phyloP scores from a whole-genome alignment of 1,140 invertebrate genomes.

The Camponotus pennsylvanicus region DNA sequence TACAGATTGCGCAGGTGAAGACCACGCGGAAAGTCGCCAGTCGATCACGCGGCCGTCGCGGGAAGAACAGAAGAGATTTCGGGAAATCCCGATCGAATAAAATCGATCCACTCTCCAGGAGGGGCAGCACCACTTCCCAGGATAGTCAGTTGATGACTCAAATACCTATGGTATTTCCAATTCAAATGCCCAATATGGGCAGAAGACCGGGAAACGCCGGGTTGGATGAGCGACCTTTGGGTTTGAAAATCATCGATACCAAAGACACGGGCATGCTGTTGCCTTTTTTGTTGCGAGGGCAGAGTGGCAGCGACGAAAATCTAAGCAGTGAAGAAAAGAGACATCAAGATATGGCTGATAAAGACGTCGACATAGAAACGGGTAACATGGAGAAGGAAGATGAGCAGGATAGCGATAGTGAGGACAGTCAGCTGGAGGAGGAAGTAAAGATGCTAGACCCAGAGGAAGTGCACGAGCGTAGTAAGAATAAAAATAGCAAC shows the following conservation, averaged over 20 bases:
- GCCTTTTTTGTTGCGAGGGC: constrained; percentile 85
- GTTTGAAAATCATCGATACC: constrained; percentile 86
- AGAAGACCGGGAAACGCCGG: constrained; percentile 86
- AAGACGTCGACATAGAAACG: constrained; percentile 86
- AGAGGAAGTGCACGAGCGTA: constrained; percentile 74
- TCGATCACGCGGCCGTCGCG: constrained; percentile 79
- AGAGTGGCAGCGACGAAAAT: constrained; percentile 86
- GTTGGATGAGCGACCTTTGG: constrained; percentile 83
- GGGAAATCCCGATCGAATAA: constrained; percentile 81
- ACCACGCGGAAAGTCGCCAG: constrained; percentile 88
- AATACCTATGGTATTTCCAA: constrained; percentile 76
- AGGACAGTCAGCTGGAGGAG: constrained; percentile 86
- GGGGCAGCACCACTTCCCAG: constrained; percentile 92
- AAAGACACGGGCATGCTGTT: constrained; percentile 87
- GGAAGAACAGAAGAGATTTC: constrained; percentile 78
- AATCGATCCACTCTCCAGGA: constrained; percentile 85
- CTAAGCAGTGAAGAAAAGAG: constrained; percentile 84
- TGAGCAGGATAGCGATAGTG: constrained; percentile 83
- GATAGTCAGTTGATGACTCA: constrained; percentile 90
- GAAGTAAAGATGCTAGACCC: constrained; percentile 81
- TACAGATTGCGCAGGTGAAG: constrained; percentile 93
- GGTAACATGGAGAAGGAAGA: constrained; percentile 81
- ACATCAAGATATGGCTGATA: constrained; percentile 86
- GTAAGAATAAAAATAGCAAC: constrained; percentile 81
- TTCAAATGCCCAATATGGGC: constrained; percentile 87